These are phyloP conservation scores for Incurvaria masculella DNA, from an alignment of 2,888 invertebrate genomes.

Conservation along the genomic window DNA sequence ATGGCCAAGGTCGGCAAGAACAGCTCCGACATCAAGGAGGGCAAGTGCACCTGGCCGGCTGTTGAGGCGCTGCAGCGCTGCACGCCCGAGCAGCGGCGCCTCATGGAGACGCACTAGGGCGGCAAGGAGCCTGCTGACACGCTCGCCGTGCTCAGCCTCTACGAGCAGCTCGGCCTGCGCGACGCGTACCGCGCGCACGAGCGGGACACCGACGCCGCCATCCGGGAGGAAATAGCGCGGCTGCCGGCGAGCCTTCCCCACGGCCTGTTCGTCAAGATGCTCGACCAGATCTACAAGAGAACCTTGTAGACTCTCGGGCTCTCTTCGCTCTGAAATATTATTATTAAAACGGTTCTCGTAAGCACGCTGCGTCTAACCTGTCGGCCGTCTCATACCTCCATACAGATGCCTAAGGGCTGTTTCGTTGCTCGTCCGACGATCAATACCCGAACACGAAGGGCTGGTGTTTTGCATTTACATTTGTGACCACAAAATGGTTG, in stretches of 20 bases:
- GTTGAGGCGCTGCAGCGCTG: constrained; percentile 74
- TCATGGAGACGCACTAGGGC: constrained; percentile 73
- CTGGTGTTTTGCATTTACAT: no score
- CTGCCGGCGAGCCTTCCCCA: constrained; percentile 70
- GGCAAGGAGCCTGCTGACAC: constrained; percentile 60
- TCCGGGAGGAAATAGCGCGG: constrained; percentile 67
- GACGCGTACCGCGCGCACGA: constrained; percentile 69
- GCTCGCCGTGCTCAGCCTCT: constrained; percentile 32
- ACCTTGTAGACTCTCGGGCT: no score
- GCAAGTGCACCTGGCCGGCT: constrained; percentile 91
- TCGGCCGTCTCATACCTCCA: no score
- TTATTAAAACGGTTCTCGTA: no score
- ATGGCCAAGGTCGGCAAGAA: constrained; percentile 71
- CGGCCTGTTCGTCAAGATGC: constrained; percentile 67
- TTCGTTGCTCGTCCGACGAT: no score
- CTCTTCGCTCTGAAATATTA: no score
- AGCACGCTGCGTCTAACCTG: no score
- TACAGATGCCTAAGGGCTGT: no score
- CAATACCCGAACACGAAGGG: no score
- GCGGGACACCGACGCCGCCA: constrained; percentile 67
- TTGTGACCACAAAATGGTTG: no score
- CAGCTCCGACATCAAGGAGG: constrained; percentile 81
- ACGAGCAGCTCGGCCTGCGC: constrained; percentile 64
- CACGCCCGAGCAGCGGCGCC: constrained; percentile 58
- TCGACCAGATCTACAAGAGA: constrained; percentile 67